phyloP scores from a whole-genome alignment of 2,113 vertebrate genomes.

The Mus pahari region DNA sequence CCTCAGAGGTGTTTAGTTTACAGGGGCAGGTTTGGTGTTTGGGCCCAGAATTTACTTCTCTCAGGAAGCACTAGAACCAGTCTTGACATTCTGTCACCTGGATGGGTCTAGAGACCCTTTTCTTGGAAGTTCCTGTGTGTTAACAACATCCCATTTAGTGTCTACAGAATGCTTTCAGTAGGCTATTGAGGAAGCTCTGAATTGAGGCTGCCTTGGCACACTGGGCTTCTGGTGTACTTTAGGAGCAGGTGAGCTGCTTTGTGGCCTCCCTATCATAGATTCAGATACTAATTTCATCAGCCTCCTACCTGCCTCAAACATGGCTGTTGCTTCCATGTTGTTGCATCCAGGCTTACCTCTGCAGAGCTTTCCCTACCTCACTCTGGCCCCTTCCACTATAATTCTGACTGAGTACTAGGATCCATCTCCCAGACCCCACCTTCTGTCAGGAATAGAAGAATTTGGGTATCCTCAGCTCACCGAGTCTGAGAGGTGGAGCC shows the following conservation, averaged over 20 bases:
- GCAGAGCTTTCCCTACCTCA: not conserved
- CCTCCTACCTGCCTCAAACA: not conserved
- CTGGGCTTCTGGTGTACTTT: not conserved
- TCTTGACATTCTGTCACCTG: not conserved
- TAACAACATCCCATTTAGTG: not conserved
- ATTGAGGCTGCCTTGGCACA: not conserved
- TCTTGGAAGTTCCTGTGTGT: not conserved
- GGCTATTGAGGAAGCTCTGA: not conserved
- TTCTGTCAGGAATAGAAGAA: not conserved
- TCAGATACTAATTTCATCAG: not conserved
- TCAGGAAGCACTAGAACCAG: not conserved
- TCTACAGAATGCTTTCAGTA: not conserved
- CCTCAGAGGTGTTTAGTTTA: not conserved
- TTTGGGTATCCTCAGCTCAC: not conserved
- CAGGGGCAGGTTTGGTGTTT: not conserved
- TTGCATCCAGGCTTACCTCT: not conserved
- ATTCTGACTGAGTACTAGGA: not conserved
- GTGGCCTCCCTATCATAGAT: not conserved
- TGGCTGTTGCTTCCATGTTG: not conserved
- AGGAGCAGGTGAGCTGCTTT: not conserved
- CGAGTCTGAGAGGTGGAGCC: not conserved
- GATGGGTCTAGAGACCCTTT: not conserved
- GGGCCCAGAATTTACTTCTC: not conserved
- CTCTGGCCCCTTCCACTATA: not conserved
- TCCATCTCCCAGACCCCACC: not conserved